Conservation (phyloP, 2,888 invertebrate species). For the Trachelus troglodyta region DNA sequence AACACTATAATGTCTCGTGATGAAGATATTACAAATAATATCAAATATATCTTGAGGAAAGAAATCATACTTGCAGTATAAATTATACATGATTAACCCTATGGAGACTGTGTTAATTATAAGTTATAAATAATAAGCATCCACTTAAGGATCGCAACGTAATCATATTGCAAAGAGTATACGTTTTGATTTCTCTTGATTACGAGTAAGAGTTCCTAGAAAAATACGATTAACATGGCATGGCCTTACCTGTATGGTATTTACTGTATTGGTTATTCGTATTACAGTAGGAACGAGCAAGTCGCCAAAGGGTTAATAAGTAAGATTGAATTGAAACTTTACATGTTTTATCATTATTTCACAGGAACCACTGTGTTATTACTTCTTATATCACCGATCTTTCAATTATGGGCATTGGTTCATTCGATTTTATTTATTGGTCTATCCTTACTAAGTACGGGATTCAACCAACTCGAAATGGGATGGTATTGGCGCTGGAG, state of each 20-base stretch:
- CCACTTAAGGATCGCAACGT: neutral
- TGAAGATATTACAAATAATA: too few species aligned
- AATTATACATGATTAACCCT: neutral
- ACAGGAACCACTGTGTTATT: constrained; percentile 49
- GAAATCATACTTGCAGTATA: neutral
- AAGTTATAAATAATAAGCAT: neutral
- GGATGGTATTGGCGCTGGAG: constrained; percentile 60
- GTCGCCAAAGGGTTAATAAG: neutral
- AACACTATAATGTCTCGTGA: too few species aligned
- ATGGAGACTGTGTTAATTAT: neutral
- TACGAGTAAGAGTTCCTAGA: too few species aligned
- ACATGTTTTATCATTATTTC: constrained; percentile 7
- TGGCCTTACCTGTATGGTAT: neutral
- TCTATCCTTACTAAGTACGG: constrained; percentile 53
- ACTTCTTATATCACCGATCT: constrained; percentile 55
- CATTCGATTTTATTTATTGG: constrained; percentile 52
- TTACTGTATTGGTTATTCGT: neutral
- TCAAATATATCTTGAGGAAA: neutral
- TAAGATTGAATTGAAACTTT: neutral
- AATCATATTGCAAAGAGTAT: neutral
- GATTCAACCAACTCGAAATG: constrained; percentile 61
- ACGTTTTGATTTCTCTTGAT: neutral
- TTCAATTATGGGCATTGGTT: constrained; percentile 56
- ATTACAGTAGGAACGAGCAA: neutral
- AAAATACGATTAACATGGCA: too few species aligned